A percentile compares a stretch with the other conserved stretches of the same genome.
These are phyloP conservation scores for Acrocephalus scirpaceus DNA, from an alignment of 2,797 vertebrate genomes.

Conservation along the genomic window DNA sequence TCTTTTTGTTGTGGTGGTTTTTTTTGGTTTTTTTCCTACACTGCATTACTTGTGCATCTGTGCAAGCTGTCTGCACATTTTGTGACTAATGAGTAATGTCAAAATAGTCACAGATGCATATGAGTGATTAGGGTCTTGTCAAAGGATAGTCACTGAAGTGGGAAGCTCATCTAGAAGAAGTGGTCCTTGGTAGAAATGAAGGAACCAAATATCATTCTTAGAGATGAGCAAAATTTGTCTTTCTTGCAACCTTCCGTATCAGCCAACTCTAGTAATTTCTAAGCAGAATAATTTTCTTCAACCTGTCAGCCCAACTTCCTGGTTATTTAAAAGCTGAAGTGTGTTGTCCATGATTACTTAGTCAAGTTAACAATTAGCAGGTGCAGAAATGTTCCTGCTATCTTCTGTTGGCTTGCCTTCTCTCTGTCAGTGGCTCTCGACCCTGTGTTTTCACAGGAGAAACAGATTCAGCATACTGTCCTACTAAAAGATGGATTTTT, in stretches of 20 bases:
- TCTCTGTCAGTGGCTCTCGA: not conserved
- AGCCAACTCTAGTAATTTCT: not conserved
- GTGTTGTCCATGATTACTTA: not conserved
- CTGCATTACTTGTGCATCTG: not conserved
- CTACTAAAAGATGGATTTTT: not conserved
- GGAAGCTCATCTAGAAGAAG: not conserved
- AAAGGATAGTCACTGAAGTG: not conserved
- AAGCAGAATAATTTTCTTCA: not conserved
- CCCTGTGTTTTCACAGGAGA: not conserved
- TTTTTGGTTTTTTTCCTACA: not conserved
- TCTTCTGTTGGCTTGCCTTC: not conserved
- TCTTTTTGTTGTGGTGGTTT: not conserved
- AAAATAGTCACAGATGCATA: not conserved
- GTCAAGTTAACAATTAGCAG: not conserved
- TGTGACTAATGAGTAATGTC: not conserved
- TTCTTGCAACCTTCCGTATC: not conserved
- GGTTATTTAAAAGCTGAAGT: not conserved
- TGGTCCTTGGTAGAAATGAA: not conserved
- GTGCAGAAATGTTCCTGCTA: not conserved
- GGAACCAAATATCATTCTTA: not conserved
- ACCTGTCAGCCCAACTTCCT: not conserved
- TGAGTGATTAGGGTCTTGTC: not conserved
- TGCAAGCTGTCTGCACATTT: not conserved
- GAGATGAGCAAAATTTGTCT: not conserved
- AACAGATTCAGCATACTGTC: not conserved